Evolutionary conservation across 2,888 invertebrate genomes (phyloP).

Genomic region (Caenorhabditis sp.): DNA sequence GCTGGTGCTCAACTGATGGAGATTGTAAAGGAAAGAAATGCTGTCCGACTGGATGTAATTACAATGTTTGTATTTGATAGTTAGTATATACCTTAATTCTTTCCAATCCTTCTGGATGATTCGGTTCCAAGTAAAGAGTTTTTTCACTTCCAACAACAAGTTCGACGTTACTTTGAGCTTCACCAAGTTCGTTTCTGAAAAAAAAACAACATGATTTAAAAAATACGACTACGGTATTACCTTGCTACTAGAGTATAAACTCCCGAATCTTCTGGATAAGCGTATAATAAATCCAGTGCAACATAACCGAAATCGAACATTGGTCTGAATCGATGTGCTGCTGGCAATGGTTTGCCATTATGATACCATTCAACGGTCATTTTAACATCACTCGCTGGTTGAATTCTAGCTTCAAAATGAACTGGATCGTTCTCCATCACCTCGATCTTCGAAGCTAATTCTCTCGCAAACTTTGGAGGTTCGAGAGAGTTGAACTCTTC

Average conservation of each 20-base stretch:
- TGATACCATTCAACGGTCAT: slow-evolving; percentile 83
- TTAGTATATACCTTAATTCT: slow-evolving; percentile 40
- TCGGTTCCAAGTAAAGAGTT: slow-evolving; percentile 80
- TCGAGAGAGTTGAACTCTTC: slow-evolving; percentile 68
- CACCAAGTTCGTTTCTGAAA: slow-evolving; percentile 83
- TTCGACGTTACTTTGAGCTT: slow-evolving; percentile 67
- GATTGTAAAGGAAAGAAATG: slow-evolving; percentile 44
- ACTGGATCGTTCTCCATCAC: slow-evolving; percentile 86
- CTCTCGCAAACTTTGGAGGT: slow-evolving; percentile 63
- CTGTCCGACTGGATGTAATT: slow-evolving; percentile 43
- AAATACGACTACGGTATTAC: no score
- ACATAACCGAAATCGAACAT: slow-evolving; percentile 99
- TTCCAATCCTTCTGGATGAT: slow-evolving; percentile 76
- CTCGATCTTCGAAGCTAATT: slow-evolving; percentile 49
- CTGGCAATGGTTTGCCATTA: slow-evolving; percentile 88
- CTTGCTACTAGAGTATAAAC: slow-evolving; percentile 80
- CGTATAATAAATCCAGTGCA: slow-evolving; percentile 91
- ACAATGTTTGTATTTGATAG: slow-evolving; percentile 38
- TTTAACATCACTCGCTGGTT: slow-evolving; percentile 94
- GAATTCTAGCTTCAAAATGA: slow-evolving; percentile 95
- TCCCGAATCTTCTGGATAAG: slow-evolving; percentile 94
- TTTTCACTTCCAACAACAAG: slow-evolving; percentile 65
- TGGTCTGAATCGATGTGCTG: slow-evolving; percentile 75
- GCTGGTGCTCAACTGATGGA: slow-evolving; percentile 34
- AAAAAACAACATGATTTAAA: no score